Base-by-base conservation (phyloP, 2,888 invertebrate genomes). In the Pammene fasciana region DNA sequence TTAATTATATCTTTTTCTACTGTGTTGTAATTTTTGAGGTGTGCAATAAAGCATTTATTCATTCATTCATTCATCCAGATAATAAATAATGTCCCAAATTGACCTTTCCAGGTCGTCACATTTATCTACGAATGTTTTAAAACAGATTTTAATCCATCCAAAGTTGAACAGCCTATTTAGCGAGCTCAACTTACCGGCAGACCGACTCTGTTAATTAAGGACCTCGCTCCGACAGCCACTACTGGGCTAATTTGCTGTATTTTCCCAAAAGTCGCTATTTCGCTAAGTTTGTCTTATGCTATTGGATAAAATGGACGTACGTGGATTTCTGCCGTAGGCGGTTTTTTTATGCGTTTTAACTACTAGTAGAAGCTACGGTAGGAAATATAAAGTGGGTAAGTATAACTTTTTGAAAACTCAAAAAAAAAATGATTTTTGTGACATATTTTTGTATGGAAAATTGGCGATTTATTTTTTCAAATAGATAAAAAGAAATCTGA, bases 181-280 rank as follows among this genome's bases (percentile, higher is more conserved):
- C 38, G n/a, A 52, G 41, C 41, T 62, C 36, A n/a, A 18, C 26
- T 52, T 11, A 61, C 48, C 50, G 16, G 61, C 41, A 48, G 48
- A 61, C 10, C 38, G 13, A 46, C 36, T 45, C 34, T 48, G 18
- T 18, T 62, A 62, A 62, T 62, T 52, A 62, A 52, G 50, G 41
- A 62, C 18, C 38, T 41, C 62, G 50, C 62, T 62, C n/a, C 18
- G 62, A 10, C 41, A 41, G n/a, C n/a, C 62, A 52, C 61, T 36
- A 48, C 50, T 52, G 10, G 16, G 41, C 62, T 41, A 62, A 62
- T 52, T 62, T 52, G 50, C 61, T 38, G 61, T 52, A 62, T 62
- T 62, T 50, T 8, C 57, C 18, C 18, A 48, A 48, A 48, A 61
- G 38, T 62, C 38, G 50, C 48, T 52, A 62, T 62, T 41, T n/a